Evolutionary conservation across 2,113 vertebrate species (phyloP).

Genomic region (Vombatus ursinus): DNA sequence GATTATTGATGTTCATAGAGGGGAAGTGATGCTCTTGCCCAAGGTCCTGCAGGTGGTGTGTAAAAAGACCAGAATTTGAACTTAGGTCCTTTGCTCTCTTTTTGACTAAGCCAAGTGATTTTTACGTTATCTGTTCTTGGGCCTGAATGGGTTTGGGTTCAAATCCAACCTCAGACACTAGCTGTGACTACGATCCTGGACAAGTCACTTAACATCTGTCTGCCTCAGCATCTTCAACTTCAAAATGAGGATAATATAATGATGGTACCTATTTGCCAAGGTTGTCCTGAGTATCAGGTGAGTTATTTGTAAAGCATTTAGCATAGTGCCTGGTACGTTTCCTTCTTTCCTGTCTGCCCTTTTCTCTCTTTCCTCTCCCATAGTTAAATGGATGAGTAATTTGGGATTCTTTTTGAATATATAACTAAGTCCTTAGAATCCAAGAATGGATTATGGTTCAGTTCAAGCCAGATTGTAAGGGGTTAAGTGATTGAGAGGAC

Average conservation of each 20-base stretch:
- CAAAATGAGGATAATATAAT: no score
- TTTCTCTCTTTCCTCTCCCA: neutral
- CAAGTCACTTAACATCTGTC: no score
- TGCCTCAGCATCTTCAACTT: no score
- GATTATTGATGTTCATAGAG: neutral
- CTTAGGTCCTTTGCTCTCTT: neutral
- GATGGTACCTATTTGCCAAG: no score
- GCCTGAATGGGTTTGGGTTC: no score
- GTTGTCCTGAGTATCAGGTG: no score
- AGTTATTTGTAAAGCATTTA: neutral
- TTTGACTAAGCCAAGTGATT: slow-evolving; percentile 6
- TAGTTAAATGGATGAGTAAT: neutral
- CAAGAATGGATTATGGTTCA: no score
- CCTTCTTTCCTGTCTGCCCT: neutral
- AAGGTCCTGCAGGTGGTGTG: neutral
- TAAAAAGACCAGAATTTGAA: neutral
- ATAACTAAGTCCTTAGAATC: no score
- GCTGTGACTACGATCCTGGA: no score
- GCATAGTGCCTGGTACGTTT: neutral
- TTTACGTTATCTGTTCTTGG: slow-evolving; percentile 18
- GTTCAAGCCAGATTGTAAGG: no score
- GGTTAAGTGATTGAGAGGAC: no score
- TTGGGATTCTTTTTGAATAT: neutral
- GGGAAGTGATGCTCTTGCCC: neutral
- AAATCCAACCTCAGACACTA: no score